A percentile compares a stretch with the other conserved stretches of the same genome.
Evolutionary conservation across 2,888 invertebrate species (phyloP).

Genomic region (Leptinotarsa peninsularis): DNA sequence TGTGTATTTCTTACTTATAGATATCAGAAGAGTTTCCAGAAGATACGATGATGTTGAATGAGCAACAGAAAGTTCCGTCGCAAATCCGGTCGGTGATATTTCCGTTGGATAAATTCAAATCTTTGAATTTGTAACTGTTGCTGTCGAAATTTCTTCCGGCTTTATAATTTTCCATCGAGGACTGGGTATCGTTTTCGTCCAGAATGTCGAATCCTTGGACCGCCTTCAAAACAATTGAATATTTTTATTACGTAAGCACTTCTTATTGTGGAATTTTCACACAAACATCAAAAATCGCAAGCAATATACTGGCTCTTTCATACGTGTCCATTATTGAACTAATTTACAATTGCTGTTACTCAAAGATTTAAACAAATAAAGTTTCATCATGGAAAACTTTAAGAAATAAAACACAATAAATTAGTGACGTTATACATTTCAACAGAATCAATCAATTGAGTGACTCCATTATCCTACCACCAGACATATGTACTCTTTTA

Average conservation of each 20-base stretch:
- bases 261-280: too few relatives aligned
- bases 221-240: background rate
- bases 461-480: too few relatives aligned
- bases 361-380: too few relatives aligned
- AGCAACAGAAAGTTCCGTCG: slow-evolving; percentile 50
- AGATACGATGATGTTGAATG: slow-evolving; percentile 44
- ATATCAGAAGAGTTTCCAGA: slow-evolving; percentile 44
- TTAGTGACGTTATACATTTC: too few relatives aligned
- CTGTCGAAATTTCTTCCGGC: slow-evolving; percentile 43
- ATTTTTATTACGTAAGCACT: background rate
- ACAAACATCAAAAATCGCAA: too few relatives aligned
- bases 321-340: too few relatives aligned
- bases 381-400: too few relatives aligned
- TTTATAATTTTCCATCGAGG: slow-evolving; percentile 41
- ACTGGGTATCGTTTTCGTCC: slow-evolving; percentile 25
- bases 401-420: too few relatives aligned
- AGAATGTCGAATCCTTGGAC: slow-evolving; percentile 43
- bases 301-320: too few relatives aligned
- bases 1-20: slow-evolving; percentile 48
- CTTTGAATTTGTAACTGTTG: slow-evolving; percentile 43
- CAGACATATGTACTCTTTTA: too few relatives aligned
- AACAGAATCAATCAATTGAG: too few relatives aligned
- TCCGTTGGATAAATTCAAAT: slow-evolving; percentile 41
- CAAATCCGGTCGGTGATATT: slow-evolving; percentile 47
- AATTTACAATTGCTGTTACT: too few relatives aligned